Conservation (phyloP, 2,113 vertebrate species). For the Phalacrocorax carbo region DNA sequence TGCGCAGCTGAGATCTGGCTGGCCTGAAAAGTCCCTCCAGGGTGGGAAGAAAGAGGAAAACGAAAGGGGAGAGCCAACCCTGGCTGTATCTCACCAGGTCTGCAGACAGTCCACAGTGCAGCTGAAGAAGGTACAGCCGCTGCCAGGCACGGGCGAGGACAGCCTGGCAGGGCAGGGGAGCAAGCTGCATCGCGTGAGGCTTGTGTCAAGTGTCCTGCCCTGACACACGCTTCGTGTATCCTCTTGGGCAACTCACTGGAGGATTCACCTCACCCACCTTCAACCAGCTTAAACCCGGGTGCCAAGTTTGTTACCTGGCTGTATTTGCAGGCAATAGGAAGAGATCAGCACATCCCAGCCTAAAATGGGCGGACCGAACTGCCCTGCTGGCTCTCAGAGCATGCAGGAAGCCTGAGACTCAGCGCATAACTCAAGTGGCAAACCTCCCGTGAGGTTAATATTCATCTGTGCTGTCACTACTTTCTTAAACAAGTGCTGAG, state of each 20-base stretch:
- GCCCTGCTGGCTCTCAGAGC: not conserved
- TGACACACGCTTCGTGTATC: not conserved
- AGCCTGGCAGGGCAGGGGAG: not conserved
- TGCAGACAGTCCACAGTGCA: not conserved
- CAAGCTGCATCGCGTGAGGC: not conserved
- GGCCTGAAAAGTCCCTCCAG: not conserved
- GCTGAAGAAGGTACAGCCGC: not conserved
- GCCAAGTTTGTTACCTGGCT: not conserved
- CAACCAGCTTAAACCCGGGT: not conserved
- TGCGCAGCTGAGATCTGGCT: not conserved
- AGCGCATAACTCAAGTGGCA: fast-evolving
- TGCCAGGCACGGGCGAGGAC: not conserved
- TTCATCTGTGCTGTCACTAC: not conserved
- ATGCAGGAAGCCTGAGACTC: not conserved
- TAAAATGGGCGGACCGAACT: fast-evolving
- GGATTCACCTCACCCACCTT: not conserved
- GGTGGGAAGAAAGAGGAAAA: not conserved
- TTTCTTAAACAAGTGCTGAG: not conserved
- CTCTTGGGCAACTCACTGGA: not conserved
- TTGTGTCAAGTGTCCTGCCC: not conserved
- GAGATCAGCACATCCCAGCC: not conserved
- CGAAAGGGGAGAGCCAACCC: not conserved
- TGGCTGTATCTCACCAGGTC: not conserved
- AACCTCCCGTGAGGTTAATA: not conserved
- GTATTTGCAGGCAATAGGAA: not conserved